Base-by-base conservation (phyloP, 1,140 invertebrate genomes). In the Oedothorax gibbosus region DNA sequence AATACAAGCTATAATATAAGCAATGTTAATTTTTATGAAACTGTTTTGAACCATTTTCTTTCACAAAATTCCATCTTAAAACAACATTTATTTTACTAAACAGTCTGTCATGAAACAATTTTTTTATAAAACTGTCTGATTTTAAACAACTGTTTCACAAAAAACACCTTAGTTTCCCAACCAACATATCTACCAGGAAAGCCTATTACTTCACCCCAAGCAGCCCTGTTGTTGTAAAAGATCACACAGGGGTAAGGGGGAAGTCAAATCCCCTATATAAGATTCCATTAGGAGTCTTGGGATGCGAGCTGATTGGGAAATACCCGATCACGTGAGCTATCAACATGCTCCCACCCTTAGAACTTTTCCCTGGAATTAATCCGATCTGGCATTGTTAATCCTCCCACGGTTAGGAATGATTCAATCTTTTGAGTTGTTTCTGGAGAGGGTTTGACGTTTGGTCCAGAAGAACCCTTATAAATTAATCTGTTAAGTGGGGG, bases 331-430 rank as follows among this genome's bases (percentile, higher is more conserved):
- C 77, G 77, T 66, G 62, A 56, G 35, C 53, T 68, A 77, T 65
- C 75, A 20, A 50, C 11, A 77, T 65, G 57, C 72, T 7, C n/a
- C 54, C 72, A 51, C 72, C 10, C 64, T 3, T 20, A 35, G 35
- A 49, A 57, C 72, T 57, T 57, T 75, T 57, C 49, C 62, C 49
- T 11, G 68, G 77, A 56, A 50, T 56, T 79, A 79, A 79, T 79
- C 77, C 62, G 77, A 79, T 79, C 72, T 79, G 77, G 77, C 77
- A 79, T 54, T 79, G 62, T 79, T 79, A 79, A 79, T 66, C 77
- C 65, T 56, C 57, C 50, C 62, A 56, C 20, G 50, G 64, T 79
- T 79, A 68, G 57, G 65, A 68, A 68, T 68, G 50, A 68, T 79
- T 79, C 77, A 20, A 68, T 79, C 72, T 60, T 18, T 14, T 12